These are phyloP conservation scores for Pantala flavescens DNA, from an alignment of 1,140 invertebrate genomes.

Conservation along the genomic window DNA sequence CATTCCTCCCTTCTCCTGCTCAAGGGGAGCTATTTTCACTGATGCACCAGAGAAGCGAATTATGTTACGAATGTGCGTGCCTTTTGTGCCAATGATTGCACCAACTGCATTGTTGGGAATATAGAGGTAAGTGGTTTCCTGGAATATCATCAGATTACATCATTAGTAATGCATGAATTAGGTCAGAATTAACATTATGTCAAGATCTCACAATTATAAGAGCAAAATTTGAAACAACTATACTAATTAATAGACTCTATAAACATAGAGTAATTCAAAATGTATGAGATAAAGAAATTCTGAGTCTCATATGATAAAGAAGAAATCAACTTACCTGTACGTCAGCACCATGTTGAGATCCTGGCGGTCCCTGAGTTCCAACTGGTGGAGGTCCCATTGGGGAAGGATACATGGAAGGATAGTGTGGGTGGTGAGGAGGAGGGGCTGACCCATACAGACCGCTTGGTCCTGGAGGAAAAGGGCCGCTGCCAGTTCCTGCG, in stretches of 20 bases:
- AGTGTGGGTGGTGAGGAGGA: slow-evolving; percentile 27
- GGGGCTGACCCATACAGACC: slow-evolving; percentile 23
- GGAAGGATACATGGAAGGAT: slow-evolving; percentile 41
- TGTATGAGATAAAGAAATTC: too few species aligned
- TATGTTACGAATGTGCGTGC: slow-evolving; percentile 91
- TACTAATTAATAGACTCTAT: too few species aligned
- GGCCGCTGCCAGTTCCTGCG: not conserved
- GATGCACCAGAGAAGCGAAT: slow-evolving; percentile 91
- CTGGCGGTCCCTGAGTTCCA: slow-evolving; percentile 30
- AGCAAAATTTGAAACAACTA: too few species aligned
- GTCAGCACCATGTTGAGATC: slow-evolving; percentile 40
- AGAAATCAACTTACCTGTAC: slow-evolving; percentile 34
- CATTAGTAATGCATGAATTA: too few species aligned
- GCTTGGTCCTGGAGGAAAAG: not conserved
- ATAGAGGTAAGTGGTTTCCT: slow-evolving; percentile 87
- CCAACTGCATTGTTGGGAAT: slow-evolving; percentile 96
- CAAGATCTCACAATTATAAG: too few species aligned
- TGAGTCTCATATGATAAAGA: too few species aligned
- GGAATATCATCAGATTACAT: slow-evolving; percentile 24
- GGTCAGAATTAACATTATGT: too few species aligned
- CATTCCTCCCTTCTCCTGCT: slow-evolving; percentile 55
- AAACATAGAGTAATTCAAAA: too few species aligned
- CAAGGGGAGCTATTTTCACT: slow-evolving; percentile 82
- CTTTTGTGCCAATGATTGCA: slow-evolving; percentile 94
- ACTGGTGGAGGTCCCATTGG: slow-evolving; percentile 35